A percentile compares a stretch with the other conserved stretches of the same genome.
Conservation (phyloP, 1,140 invertebrate genomes). For the Orchesella cincta region DNA sequence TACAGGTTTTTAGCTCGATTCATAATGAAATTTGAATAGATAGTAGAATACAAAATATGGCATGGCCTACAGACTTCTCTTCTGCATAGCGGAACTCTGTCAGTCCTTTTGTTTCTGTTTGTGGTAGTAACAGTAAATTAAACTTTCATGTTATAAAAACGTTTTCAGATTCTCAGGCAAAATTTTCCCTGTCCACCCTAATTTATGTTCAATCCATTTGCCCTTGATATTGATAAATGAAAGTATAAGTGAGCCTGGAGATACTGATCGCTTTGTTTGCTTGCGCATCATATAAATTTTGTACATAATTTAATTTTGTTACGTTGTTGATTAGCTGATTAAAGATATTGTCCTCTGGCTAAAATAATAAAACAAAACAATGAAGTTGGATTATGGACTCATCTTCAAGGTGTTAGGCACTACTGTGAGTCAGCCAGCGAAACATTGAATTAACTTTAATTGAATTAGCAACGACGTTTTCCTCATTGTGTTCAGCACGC, state of each 20-base stretch:
- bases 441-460: not conserved
- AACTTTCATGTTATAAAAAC: no score
- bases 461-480: not conserved
- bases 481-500: not conserved
- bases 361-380: no score
- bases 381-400: no score
- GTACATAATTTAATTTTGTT: no score
- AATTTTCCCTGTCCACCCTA: not conserved
- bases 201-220: not conserved
- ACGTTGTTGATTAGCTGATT: no score
- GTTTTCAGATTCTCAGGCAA: no score
- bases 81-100: no score
- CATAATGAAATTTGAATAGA: slow-evolving; percentile 12
- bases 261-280: not conserved
- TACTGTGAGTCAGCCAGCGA: not conserved
- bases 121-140: no score
- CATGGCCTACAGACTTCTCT: no score
- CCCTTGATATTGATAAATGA: slow-evolving; percentile 23
- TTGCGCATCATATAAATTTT: not conserved
- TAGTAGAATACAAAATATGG: not conserved
- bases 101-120: no score
- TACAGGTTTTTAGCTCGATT: slow-evolving; percentile 4
- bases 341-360: no score
- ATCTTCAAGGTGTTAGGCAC: no score
- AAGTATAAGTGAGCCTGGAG: slow-evolving; percentile 13